Conservation (phyloP, 2,888 invertebrate genomes). For the Drosophila melanosoma region DNA sequence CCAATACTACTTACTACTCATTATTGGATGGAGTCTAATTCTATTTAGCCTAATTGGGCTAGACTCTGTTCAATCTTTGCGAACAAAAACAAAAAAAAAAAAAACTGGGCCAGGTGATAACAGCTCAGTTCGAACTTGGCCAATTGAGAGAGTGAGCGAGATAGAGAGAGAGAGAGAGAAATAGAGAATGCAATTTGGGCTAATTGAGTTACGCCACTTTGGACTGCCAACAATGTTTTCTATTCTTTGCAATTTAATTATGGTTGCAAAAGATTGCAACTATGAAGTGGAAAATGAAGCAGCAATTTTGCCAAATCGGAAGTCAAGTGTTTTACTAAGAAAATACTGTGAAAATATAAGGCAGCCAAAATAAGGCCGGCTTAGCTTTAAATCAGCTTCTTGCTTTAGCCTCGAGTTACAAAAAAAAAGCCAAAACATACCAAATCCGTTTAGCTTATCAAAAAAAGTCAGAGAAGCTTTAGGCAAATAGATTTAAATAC, state of each 20-base stretch:
- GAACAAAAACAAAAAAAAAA: slow-evolving; percentile 17
- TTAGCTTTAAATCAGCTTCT: neutral
- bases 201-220: slow-evolving; percentile 36
- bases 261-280: neutral
- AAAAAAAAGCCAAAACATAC: neutral
- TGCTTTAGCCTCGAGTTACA: neutral
- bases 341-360: neutral
- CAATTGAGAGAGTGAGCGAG: neutral
- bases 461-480: neutral
- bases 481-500: neutral
- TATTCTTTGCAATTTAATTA: slow-evolving; percentile 18
- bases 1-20: slow-evolving; percentile 9
- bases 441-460: neutral
- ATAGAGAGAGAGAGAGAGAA: neutral
- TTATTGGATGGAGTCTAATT: slow-evolving; percentile 19
- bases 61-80: slow-evolving; percentile 20
- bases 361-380: neutral
- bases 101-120: slow-evolving; percentile 41
- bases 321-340: neutral
- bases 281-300: neutral
- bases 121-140: neutral
- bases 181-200: slow-evolving; percentile 26
- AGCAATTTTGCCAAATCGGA: neutral
- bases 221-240: neutral
- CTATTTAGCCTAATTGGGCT: slow-evolving; percentile 75